phyloP scores from a whole-genome alignment of 2,797 vertebrate genomes.

The Heliangelus exortis region DNA sequence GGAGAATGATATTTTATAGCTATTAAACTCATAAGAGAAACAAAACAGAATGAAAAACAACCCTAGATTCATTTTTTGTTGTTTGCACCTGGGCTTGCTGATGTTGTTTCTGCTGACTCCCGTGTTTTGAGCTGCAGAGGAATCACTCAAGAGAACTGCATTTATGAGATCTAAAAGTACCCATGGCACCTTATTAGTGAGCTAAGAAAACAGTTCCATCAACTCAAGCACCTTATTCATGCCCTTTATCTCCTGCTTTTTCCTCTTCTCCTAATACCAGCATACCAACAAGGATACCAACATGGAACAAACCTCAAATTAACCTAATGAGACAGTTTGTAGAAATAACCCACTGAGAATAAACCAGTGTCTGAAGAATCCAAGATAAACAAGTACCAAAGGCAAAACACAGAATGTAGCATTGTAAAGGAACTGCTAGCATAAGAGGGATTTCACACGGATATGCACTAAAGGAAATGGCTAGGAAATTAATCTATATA shows the following conservation, averaged over 20 bases:
- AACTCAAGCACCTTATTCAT: background rate
- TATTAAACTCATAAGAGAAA: slow-evolving; percentile 9
- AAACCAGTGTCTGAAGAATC: slow-evolving; percentile 10
- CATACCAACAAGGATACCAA: slow-evolving; percentile 4
- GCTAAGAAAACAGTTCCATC: background rate
- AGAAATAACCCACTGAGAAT: background rate
- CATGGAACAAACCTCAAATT: background rate
- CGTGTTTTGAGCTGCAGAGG: slow-evolving; percentile 7
- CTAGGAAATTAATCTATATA: background rate
- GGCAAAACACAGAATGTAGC: slow-evolving; percentile 16
- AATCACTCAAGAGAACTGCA: background rate
- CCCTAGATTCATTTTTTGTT: background rate
- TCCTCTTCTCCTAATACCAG: background rate
- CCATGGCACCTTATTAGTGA: slow-evolving; percentile 55
- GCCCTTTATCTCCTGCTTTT: background rate
- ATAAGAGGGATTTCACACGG: background rate
- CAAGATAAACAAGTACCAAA: background rate
- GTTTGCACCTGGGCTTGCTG: slow-evolving; percentile 12
- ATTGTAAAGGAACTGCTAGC: slow-evolving; percentile 8
- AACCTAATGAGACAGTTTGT: slow-evolving; percentile 41
- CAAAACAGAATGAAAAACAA: background rate
- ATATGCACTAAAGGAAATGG: background rate
- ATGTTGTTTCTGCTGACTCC: slow-evolving; percentile 35
- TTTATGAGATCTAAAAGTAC: slow-evolving; percentile 21
- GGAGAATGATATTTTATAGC: background rate